Conservation (phyloP, 2,888 invertebrate species). For the Digitonthophagus gazella region DNA sequence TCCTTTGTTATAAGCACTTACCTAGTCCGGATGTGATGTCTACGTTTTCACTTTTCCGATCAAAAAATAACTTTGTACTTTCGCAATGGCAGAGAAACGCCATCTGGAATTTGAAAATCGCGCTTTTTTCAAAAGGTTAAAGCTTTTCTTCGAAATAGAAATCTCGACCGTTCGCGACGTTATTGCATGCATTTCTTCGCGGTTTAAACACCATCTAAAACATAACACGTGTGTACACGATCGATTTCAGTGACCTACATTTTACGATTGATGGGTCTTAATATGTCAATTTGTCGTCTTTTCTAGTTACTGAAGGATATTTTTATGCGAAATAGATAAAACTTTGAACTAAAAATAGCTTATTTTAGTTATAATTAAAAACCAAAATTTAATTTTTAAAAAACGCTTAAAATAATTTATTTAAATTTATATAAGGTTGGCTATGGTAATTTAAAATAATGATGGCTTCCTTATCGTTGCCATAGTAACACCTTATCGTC, state of each 20-base stretch:
- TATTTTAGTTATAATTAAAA: no score
- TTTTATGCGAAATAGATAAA: no score
- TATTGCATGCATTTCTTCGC: not conserved
- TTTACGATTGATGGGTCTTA: not conserved
- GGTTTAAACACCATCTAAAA: not conserved
- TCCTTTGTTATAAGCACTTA: no score
- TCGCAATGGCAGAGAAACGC: not conserved
- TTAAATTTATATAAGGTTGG: no score
- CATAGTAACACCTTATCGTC: not conserved
- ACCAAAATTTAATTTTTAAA: no score
- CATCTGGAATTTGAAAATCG: not conserved
- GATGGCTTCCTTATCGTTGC: not conserved
- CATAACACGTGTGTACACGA: not conserved
- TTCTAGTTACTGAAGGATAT: no score
- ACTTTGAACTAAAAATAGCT: no score
- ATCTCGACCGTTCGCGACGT: not conserved
- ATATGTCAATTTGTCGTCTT: not conserved
- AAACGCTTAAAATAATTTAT: no score
- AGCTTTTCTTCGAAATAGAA: not conserved
- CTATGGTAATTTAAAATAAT: no score
- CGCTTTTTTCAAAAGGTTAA: not conserved
- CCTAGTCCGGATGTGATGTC: not conserved
- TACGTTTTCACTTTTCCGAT: not conserved
- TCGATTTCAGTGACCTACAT: not conserved
- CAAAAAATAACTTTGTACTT: not conserved